Evolutionary conservation across 2,888 invertebrate genomes (phyloP), one percentile per base, ranked within the genome.

Genomic region (Clitarchus hookeri): DNA sequence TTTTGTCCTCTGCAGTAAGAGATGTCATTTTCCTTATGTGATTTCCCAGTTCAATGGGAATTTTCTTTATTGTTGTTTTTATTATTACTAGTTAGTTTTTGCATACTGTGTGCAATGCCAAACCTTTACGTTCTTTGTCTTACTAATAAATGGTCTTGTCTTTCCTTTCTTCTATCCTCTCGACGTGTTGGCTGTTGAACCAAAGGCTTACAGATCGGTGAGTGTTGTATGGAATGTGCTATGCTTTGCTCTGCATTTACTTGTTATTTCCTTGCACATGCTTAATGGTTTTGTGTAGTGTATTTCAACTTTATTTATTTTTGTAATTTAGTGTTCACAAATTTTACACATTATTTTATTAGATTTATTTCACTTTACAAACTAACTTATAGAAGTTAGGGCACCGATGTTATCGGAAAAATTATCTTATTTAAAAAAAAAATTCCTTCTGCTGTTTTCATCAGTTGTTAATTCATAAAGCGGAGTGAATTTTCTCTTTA

Each of bases 141-240:
- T 87, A 87, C 87, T 88, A 88, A 87, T 88, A 87, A 87, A 86
- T 87, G 86, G 87, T 88, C 88, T 89, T 89, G 87, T 89, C 89
- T 89, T 88, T 89, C 89, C 89, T 89, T 88, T 89, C 89, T 89
- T 89, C 89, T 89, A 87, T 89, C 88, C 89, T 88, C 88, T 89
- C 88, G 87, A 88, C 89, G 87, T 89, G 89, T 89, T 89, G 89
- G 89, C 89, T 90, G 89, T 89, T 89, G 89, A 88, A 88, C 89
- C 85, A 86, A 88, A 91, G 91, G 90, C 91, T 90, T 91, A 91
- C 90, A 90, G 90, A 91, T 90, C 90, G 91, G 91, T 91, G 91
- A 91, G 91, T 91, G 89, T 89, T 89, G 85, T 85, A 84, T 85
- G 86, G 87, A 86, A 86, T 85, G 86, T 84, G 85, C 85, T 65